A percentile compares a stretch with the other conserved stretches of the same genome.
Evolutionary conservation across 2,888 invertebrate species (phyloP).

Genomic region (Napeogenes sylphis): DNA sequence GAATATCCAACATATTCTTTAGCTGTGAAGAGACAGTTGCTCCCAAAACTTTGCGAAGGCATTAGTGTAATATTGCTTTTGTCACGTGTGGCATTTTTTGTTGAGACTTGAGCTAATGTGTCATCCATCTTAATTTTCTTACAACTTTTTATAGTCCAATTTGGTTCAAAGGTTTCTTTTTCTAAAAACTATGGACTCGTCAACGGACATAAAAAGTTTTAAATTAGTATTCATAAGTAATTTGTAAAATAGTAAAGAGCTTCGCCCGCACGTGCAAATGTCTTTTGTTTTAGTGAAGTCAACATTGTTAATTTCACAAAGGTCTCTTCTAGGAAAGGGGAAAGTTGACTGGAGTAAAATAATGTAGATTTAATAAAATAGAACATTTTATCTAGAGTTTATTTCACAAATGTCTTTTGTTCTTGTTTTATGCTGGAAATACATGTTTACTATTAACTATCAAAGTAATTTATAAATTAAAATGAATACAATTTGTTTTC

Average conservation of each 20-base stretch:
- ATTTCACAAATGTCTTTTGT: background rate
- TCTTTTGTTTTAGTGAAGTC: slow-evolving; percentile 34
- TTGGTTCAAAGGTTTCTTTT: slow-evolving; percentile 5
- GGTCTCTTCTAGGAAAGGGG: slow-evolving; percentile 22
- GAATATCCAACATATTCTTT: slow-evolving; percentile 32
- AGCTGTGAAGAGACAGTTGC: slow-evolving; percentile 24
- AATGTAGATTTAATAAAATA: background rate
- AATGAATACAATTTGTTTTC: slow-evolving; percentile 24
- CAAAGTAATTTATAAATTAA: slow-evolving; percentile 12
- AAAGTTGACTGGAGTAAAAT: background rate
- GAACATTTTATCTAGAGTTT: background rate
- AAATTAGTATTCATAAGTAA: slow-evolving; percentile 13
- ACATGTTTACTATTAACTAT: slow-evolving; percentile 8
- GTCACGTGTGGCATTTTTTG: slow-evolving; percentile 60
- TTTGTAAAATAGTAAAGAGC: slow-evolving; percentile 19
- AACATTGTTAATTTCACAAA: slow-evolving; percentile 28
- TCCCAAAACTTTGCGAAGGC: slow-evolving; percentile 44
- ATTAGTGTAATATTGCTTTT: slow-evolving; percentile 57
- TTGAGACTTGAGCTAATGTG: slow-evolving; percentile 44
- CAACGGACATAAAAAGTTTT: slow-evolving; percentile 3
- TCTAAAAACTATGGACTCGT: background rate
- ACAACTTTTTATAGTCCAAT: slow-evolving; percentile 42
- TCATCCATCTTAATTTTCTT: slow-evolving; percentile 67
- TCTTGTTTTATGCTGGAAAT: background rate
- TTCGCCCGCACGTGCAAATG: slow-evolving; percentile 46